Evolutionary conservation across 2,888 invertebrate genomes (phyloP).

Genomic region (Drosophila rubida): DNA sequence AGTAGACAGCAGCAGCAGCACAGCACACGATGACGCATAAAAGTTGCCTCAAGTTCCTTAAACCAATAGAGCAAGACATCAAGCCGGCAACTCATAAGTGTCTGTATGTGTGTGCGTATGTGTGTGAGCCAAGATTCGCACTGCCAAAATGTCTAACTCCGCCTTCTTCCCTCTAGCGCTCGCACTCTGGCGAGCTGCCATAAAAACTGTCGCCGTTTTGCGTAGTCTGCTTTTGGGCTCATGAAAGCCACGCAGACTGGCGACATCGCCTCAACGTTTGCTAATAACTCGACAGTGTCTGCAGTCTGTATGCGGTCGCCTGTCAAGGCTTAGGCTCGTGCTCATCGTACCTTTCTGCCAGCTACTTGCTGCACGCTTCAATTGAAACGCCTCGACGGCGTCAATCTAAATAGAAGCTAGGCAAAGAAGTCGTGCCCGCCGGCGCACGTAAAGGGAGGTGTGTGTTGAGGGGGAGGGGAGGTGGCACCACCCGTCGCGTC

Average conservation of each 20-base stretch:
- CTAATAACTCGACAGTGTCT: slow-evolving; percentile 8
- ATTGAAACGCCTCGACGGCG: slow-evolving; percentile 60
- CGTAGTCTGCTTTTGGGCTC: slow-evolving; percentile 35
- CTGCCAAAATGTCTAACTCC: slow-evolving; percentile 18
- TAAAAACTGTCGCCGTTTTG: slow-evolving; percentile 30
- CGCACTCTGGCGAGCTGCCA: slow-evolving; percentile 29
- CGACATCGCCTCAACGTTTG: slow-evolving; percentile 7
- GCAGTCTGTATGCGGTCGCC: background rate
- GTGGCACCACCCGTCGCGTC: slow-evolving; percentile 60
- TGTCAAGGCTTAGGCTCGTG: background rate
- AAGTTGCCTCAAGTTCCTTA: slow-evolving; percentile 28
- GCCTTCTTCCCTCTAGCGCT: background rate
- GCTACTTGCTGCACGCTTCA: slow-evolving; percentile 45
- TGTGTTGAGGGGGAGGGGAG: background rate
- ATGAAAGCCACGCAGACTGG: slow-evolving; percentile 19
- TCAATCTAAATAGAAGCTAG: slow-evolving; percentile 64
- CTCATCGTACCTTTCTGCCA: slow-evolving; percentile 11
- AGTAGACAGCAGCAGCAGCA: background rate
- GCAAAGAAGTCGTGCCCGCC: slow-evolving; percentile 30
- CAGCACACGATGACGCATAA: slow-evolving; percentile 39
- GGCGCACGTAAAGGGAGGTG: slow-evolving; percentile 1
- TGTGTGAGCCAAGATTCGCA: slow-evolving; percentile 13
- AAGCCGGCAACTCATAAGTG: background rate
- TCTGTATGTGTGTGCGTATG: background rate
- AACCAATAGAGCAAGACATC: slow-evolving; percentile 26